Percentiles rank a stretch among this genome's conserved stretches.
Conservation (phyloP, 2,797 vertebrate species). For the Rhynchotus rufescens region DNA sequence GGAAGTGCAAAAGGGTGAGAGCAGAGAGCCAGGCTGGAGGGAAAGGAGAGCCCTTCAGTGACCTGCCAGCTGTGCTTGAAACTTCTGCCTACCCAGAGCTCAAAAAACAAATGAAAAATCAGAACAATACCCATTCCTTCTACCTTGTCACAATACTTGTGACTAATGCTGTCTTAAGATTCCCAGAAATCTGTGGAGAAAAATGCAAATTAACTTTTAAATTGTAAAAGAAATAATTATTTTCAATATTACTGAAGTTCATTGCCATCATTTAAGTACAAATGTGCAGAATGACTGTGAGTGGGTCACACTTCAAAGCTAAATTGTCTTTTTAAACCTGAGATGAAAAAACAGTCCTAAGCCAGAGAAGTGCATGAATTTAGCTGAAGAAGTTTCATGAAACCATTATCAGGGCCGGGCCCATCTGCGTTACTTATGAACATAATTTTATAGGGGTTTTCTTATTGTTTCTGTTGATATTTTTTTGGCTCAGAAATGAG, state of each 20-base stretch:
- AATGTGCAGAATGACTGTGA: background rate
- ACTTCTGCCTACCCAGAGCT: background rate
- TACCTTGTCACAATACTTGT: background rate
- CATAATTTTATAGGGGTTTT: background rate
- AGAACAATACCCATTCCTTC: background rate
- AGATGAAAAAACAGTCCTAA: background rate
- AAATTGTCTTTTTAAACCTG: background rate
- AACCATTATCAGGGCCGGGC: background rate
- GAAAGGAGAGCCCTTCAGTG: background rate
- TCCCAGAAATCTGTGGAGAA: background rate
- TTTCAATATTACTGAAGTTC: background rate
- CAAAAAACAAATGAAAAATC: background rate
- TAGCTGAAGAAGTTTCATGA: background rate
- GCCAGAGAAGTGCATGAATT: background rate
- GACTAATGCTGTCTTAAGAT: background rate
- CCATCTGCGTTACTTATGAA: background rate
- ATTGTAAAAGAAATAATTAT: background rate
- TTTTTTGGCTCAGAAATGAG: background rate
- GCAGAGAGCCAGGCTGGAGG: background rate
- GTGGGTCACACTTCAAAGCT: background rate
- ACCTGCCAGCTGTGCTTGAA: background rate
- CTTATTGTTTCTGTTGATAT: background rate
- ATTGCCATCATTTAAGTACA: background rate
- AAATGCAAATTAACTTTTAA: background rate
- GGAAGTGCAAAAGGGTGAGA: too few relatives aligned